Evolutionary conservation across 2,888 invertebrate genomes (phyloP).

Genomic region (Cephus runcator): DNA sequence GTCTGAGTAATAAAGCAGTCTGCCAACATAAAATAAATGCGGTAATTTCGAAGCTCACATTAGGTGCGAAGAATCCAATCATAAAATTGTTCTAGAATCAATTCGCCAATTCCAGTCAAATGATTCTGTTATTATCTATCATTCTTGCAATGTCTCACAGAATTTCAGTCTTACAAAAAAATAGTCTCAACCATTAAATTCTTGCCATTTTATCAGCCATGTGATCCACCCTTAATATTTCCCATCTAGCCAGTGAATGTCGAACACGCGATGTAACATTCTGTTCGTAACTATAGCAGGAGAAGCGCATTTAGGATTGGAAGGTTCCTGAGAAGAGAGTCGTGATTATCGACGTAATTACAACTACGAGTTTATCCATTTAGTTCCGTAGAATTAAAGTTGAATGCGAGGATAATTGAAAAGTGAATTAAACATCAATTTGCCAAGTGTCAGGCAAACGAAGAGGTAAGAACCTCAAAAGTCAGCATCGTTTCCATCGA

Average conservation of each 20-base stretch:
- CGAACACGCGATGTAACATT: background rate
- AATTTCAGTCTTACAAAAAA: background rate
- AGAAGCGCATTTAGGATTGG: background rate
- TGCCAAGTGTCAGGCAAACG: background rate
- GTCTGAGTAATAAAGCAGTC: background rate
- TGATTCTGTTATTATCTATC: background rate
- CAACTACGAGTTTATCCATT: background rate
- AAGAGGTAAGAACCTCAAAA: background rate
- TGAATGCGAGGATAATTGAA: background rate
- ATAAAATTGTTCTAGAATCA: background rate
- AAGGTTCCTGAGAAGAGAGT: background rate
- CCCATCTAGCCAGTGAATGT: background rate
- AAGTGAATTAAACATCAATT: background rate
- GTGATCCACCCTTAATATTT: background rate
- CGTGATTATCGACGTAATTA: background rate
- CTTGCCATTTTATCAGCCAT: background rate
- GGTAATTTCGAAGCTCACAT: background rate
- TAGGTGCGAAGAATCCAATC: background rate
- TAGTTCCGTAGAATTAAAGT: background rate
- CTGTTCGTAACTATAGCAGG: background rate
- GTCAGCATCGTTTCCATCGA: background rate
- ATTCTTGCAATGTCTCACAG: background rate
- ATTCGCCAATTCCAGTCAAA: background rate
- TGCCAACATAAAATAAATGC: background rate
- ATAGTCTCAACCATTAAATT: background rate